Percentiles rank a stretch among this genome's conserved stretches.
Evolutionary conservation across 2,113 vertebrate species (phyloP).

Genomic region (Mixornis gularis): DNA sequence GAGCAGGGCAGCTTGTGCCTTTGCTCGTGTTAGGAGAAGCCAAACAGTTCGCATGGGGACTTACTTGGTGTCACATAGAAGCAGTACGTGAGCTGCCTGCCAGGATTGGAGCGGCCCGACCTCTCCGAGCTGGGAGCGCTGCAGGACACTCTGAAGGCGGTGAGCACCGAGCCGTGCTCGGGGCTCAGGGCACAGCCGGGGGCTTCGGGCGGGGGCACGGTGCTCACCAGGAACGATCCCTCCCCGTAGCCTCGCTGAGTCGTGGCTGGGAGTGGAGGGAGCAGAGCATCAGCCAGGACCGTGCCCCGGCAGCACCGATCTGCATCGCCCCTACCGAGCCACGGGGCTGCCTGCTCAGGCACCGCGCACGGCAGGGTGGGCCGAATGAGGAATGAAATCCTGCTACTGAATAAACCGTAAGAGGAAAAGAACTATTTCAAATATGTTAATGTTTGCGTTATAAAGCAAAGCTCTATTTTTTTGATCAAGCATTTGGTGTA

Average conservation of each 20-base stretch:
- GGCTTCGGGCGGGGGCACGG: neutral
- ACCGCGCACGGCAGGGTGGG: neutral
- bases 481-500: neutral
- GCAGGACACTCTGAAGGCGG: conserved; percentile 79
- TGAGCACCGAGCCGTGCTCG: conserved; percentile 75
- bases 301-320: neutral
- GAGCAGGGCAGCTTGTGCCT: neutral
- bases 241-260: conserved; percentile 39
- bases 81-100: conserved; percentile 75
- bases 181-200: conserved; percentile 75
- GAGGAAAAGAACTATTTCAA: neutral
- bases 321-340: neutral
- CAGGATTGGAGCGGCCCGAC: neutral
- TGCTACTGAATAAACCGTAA: neutral
- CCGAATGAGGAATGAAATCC: neutral
- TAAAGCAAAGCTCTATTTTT: neutral
- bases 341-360: neutral
- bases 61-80: conserved; percentile 73
- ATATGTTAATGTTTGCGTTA: neutral
- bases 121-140: conserved; percentile 19
- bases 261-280: conserved; percentile 38
- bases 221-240: conserved; percentile 37
- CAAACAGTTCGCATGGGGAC: neutral
- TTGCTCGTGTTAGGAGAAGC: neutral
- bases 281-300: neutral